Evolutionary conservation across 37 sponge, comb jelly and placozoan genomes (phyloP).

Genomic region (Chondrilla cf. caribensis): DNA sequence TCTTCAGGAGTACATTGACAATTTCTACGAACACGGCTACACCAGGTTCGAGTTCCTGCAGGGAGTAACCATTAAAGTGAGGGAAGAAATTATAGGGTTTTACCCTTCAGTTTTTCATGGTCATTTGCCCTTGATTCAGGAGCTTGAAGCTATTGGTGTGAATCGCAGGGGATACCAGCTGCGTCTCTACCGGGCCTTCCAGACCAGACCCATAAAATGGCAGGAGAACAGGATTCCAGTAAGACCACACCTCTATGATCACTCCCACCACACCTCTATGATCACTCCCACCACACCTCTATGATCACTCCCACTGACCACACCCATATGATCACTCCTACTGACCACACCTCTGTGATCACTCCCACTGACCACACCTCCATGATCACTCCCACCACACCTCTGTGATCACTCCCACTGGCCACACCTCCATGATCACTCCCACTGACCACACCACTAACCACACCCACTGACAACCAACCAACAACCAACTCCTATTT

Average conservation of each 20-base stretch:
- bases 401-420: too few species aligned
- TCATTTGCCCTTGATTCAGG: constrained; percentile 31
- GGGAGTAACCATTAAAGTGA: constrained; percentile 24
- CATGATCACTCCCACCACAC: too few species aligned
- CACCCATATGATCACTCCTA: background rate
- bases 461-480: background rate
- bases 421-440: too few species aligned
- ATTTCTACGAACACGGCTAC: constrained; percentile 58
- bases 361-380: too few species aligned
- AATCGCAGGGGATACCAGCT: constrained; percentile 52
- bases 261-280: too few species aligned
- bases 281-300: too few species aligned
- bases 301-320: background rate
- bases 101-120: background rate
- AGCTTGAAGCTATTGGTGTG: constrained; percentile 67
- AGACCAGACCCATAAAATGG: constrained; percentile 42
- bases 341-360: too few species aligned
- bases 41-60: constrained; percentile 37
- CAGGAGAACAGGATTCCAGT: constrained; percentile 46
- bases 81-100: background rate
- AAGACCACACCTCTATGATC: constrained; percentile 1
- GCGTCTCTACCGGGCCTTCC: constrained; percentile 48
- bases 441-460: background rate
- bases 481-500: background rate
- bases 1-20: constrained; percentile 35